Base-by-base conservation (phyloP, 2,888 invertebrate species). In the Thera obeliscata region DNA sequence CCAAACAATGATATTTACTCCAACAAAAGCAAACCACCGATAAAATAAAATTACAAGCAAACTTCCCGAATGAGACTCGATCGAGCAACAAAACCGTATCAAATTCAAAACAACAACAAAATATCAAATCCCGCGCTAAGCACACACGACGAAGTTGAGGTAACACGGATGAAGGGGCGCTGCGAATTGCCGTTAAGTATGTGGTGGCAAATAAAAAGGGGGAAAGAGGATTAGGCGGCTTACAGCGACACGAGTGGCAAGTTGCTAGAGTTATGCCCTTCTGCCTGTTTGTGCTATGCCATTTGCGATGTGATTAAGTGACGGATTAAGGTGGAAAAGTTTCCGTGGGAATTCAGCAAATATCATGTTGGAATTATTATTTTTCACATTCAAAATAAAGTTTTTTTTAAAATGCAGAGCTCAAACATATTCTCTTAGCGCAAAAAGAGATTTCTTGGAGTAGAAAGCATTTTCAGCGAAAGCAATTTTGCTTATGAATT, bases 181-280 rank as follows among this genome's bases (percentile, higher is more conserved):
- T 85, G 79, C 81, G 85, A 88, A 88, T 91, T 88, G 85, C 84
- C 85, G 85, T 84, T 91, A 91, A 91, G 91, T 91, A 88, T 89
- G 89, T 88, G 89, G 87, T 84, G 85, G 87, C 81, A 82, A 86
- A 87, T 86, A 87, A 89, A 87, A 87, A 85, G 87, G 86, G 83
- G 86, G 87, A 85, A 86, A 87, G 87, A 83, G 85, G 90, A 90
- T 92, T 91, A 91, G 79, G 74, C 78, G 85, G 87, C 88, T 91
- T 91, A 87, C 77, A 79, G 78, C 79, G 83, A 81, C 82, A 81
- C 82, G 81, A 83, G 86, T 82, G 84, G 80, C 83, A 87, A 89
- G 85, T 89, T 88, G 79, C 80, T 65, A 57, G 85, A 87, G 86
- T 87, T 87, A 85, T 83, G 84, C 83, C 80, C 66, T 80, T 81